Conservation (phyloP, 2,797 vertebrate genomes). For the Pyrocephalus nanus region DNA sequence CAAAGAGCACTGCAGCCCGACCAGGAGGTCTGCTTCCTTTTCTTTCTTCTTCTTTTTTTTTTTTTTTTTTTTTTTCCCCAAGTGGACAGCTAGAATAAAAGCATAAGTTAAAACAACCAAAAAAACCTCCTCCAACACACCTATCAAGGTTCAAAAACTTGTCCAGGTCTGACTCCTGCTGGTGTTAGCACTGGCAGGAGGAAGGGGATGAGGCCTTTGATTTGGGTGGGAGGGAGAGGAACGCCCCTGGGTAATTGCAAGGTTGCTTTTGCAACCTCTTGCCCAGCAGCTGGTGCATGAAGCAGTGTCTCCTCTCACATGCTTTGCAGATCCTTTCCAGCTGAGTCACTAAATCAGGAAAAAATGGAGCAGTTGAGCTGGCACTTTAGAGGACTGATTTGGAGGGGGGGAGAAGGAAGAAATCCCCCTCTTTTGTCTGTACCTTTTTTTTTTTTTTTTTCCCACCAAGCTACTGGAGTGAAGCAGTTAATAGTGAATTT, state of each 20-base stretch:
- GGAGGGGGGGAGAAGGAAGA: background rate
- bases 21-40: background rate
- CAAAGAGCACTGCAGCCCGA: rapidly evolving
- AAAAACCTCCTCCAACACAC: background rate
- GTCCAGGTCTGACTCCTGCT: background rate
- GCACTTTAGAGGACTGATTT: background rate
- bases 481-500: slow-evolving; percentile 62
- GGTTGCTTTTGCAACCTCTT: background rate
- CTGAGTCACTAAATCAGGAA: slow-evolving; percentile 47
- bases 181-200: background rate
- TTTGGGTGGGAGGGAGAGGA: background rate
- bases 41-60: background rate
- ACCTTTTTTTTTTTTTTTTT: background rate
- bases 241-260: background rate
- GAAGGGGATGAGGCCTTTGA: background rate
- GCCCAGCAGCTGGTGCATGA: background rate
- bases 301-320: background rate
- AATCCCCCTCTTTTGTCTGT: slow-evolving; percentile 9
- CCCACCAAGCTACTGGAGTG: background rate
- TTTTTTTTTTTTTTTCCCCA: too few species aligned
- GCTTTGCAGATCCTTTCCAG: background rate
- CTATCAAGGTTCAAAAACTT: background rate
- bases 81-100: background rate
- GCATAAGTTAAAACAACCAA: background rate
- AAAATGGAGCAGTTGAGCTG: slow-evolving; percentile 37